Base-by-base conservation (phyloP, 2,797 vertebrate species). In the Caiman crocodilus region DNA sequence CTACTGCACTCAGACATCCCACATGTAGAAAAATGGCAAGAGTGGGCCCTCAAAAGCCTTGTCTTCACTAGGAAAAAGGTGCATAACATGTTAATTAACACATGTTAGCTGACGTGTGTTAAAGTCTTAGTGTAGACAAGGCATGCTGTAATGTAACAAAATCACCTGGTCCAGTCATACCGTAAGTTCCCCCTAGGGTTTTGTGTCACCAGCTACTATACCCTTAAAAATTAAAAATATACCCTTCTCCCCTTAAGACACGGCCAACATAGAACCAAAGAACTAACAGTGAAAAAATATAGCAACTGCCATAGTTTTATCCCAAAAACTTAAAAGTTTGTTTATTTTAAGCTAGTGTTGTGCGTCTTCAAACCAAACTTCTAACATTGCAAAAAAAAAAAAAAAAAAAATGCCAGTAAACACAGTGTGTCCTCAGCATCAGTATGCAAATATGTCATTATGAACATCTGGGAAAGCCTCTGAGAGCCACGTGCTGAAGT, bases 171-270 rank as follows among this genome's bases (percentile, higher is more conserved):
- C 16, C 3, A 7, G 13, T 7, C 1, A 1, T 2, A 7, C 13
- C 3, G 4, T 1, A 23, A 21, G 6, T 2, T 69, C 2, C 4
- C 14, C 2, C 42, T 0, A 10, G 25, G 0, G 0, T 16, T 2
- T 0, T 1, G 23, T 13, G 55, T 5, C 21, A 23, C 5, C 25
- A 17, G 35, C 4, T 4, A 30, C 2, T 4, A 0, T 1, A 1
- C 2, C 6, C n/a, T 76, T 30, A 28, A 20, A 20, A 26, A 21
- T 50, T 23, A 71, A 21, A 14, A 61, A 69, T 4, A 2, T 4
- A 1, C 3, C 1, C 60, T 77, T 77, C 35, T 25, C 63, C 30
- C 76, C 57, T 17, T 21, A 26, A 6, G 7, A 5, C 7, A 16
- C 21, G 4, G 10, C 1, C 63, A 59, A 35, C 1, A 17, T 4